Evolutionary conservation across 2,113 vertebrate genomes (phyloP).

Genomic region (Pachypanchax playfairii): DNA sequence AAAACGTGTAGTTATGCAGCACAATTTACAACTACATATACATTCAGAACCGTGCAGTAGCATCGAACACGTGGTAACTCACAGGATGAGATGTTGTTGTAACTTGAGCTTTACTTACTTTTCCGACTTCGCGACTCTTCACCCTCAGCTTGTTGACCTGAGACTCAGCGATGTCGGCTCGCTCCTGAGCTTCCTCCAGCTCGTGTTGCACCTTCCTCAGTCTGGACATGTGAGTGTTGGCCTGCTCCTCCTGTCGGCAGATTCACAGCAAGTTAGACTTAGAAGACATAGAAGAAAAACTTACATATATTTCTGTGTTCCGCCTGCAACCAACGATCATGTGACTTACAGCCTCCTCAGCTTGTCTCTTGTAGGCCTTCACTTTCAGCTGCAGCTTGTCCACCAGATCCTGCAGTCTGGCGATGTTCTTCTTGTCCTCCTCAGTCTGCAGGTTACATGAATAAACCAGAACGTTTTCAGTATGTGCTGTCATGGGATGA

Average conservation of each 20-base stretch:
- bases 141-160: slow-evolving; percentile 84
- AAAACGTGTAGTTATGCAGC: not conserved
- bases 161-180: slow-evolving; percentile 84
- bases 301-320: not conserved
- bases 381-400: slow-evolving; percentile 82
- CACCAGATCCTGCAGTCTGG: slow-evolving; percentile 73
- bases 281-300: slow-evolving; percentile 5
- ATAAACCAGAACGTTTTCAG: not conserved
- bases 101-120: slow-evolving; percentile 49
- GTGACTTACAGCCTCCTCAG: slow-evolving; percentile 74
- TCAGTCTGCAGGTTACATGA: slow-evolving; percentile 61
- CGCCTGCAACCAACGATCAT: not conserved
- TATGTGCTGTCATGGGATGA: not conserved
- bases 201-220: slow-evolving; percentile 85
- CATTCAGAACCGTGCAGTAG: too few species aligned
- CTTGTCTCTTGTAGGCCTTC: slow-evolving; percentile 82
- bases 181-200: slow-evolving; percentile 85
- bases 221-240: slow-evolving; percentile 73
- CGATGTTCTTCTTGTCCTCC: slow-evolving; percentile 76
- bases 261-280: too few species aligned
- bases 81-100: too few species aligned
- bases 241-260: slow-evolving; percentile 73
- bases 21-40: not conserved
- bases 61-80: not conserved
- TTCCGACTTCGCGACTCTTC: slow-evolving; percentile 74